Base-by-base conservation (phyloP, 2,888 invertebrate genomes). In the Reticulitermes lucifugus region DNA sequence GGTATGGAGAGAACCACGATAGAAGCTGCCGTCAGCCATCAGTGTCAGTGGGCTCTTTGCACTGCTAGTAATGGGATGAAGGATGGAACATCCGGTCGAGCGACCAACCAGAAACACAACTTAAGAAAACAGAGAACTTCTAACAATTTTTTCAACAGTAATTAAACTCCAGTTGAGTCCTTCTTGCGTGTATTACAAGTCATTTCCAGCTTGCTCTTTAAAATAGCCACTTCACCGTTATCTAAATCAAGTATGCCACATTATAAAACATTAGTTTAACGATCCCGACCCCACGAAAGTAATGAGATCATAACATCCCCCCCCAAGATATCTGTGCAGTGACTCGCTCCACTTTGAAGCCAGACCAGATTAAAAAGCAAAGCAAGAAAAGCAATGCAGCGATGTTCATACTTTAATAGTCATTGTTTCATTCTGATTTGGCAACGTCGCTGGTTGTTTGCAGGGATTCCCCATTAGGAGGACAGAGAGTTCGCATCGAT, bases 401-500 rank as follows among this genome's bases (percentile, higher is more conserved):
- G 22, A 46, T 46, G 46, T n/a, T n/a, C 46, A 77, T 77, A 14
- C 41, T 81, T 65, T 81, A 81, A 81, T 70, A 81, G 81, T 43
- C 51, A 43, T 70, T 59, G 35, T 81, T 60, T 81, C 55, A 79
- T 35, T 81, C 46, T 60, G 77, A 83, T 84, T 82, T 87, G 87
- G 87, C 87, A 87, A 87, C 87, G 75, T 55, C 71, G 87, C 77
- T 43, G 41, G 60, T 79, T 55, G 75, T 84, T 84, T 84, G 85
- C 83, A 84, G 87, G 87, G 85, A 83, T 86, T 87, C 87, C 85
- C 85, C 85, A 86, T 87, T 87, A 87, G 85, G 81, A 82, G 65
- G 82, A 75, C 84, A 43, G 85, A n/a, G 83, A 43, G 83, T 80
- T 85, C 70, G 71, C 87, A 87, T 87, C 87, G 87, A 87, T 87